A percentile compares a stretch with the other conserved stretches of the same genome.
Evolutionary conservation across 2,113 vertebrate species (phyloP).

Genomic region (Mesitornis unicolor): DNA sequence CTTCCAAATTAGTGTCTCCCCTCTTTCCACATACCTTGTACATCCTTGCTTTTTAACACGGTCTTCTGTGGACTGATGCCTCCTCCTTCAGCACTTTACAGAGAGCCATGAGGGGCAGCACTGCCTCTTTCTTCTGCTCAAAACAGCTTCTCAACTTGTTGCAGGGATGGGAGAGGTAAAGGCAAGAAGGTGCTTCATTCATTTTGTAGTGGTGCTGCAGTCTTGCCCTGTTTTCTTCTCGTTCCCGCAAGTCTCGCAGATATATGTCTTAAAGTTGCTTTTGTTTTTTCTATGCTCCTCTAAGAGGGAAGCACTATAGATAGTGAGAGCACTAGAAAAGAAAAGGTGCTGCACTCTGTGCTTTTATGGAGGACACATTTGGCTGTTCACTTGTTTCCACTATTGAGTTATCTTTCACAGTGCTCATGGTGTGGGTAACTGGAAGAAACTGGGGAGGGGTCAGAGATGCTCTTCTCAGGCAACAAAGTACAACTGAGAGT

Average conservation of each 20-base stretch:
- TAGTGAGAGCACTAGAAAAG: neutral
- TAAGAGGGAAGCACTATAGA: neutral
- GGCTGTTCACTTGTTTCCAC: neutral
- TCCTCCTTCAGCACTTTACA: neutral
- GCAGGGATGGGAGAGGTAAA: neutral
- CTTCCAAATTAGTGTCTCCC: neutral
- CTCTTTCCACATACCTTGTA: neutral
- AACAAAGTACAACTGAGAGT: neutral
- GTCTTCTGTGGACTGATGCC: neutral
- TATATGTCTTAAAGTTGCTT: neutral
- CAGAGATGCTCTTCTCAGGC: neutral
- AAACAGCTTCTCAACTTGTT: neutral
- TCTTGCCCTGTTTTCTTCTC: neutral
- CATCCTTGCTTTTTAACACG: neutral
- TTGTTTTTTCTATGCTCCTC: neutral
- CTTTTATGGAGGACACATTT: neutral
- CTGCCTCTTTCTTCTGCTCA: neutral
- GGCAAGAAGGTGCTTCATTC: neutral
- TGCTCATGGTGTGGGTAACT: neutral
- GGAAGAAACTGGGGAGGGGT: neutral
- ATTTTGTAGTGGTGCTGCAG: neutral
- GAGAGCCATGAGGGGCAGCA: neutral
- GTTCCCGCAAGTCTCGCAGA: neutral
- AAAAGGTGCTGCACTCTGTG: neutral
- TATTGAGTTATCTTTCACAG: neutral